Percentiles rank a stretch among this genome's conserved stretches.
Evolutionary conservation across 2,113 vertebrate genomes (phyloP).

Genomic region (Dipodomys ordii): DNA sequence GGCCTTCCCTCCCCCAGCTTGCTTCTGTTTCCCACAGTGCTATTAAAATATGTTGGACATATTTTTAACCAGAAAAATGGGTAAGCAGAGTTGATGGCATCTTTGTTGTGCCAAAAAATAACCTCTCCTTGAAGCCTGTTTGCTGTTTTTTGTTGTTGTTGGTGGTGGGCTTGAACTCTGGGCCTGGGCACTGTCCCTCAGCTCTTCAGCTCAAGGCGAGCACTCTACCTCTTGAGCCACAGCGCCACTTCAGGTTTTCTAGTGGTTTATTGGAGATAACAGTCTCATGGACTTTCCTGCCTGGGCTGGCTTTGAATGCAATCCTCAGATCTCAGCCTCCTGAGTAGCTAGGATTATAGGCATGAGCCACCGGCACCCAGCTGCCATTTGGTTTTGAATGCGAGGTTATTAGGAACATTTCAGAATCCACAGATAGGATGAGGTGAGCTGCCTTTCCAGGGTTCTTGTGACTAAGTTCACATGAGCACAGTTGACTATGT

Average conservation of each 20-base stretch:
- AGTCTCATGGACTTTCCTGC: too few species aligned
- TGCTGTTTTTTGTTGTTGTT: not conserved
- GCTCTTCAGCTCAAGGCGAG: too few species aligned
- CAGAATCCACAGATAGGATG: not conserved
- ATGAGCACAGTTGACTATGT: not conserved
- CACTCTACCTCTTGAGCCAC: too few species aligned
- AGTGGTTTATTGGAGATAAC: too few species aligned
- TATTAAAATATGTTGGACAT: not conserved
- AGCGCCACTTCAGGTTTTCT: too few species aligned
- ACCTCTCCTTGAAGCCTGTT: not conserved
- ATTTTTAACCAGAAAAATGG: not conserved
- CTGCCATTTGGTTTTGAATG: not conserved
- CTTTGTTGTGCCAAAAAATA: not conserved
- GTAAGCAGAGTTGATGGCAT: not conserved
- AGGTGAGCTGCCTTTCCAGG: not conserved
- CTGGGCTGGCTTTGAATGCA: too few species aligned
- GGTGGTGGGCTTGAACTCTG: too few species aligned
- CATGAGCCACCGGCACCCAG: too few species aligned
- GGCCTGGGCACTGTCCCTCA: too few species aligned
- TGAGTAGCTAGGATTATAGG: too few species aligned
- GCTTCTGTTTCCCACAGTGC: not conserved
- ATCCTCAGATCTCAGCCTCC: too few species aligned
- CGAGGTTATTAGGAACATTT: conserved; percentile 24
- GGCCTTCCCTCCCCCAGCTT: not conserved
- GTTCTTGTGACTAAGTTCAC: conserved; percentile 23